phyloP scores from a whole-genome alignment of 2,888 invertebrate species.

The Lochmaea capreae region DNA sequence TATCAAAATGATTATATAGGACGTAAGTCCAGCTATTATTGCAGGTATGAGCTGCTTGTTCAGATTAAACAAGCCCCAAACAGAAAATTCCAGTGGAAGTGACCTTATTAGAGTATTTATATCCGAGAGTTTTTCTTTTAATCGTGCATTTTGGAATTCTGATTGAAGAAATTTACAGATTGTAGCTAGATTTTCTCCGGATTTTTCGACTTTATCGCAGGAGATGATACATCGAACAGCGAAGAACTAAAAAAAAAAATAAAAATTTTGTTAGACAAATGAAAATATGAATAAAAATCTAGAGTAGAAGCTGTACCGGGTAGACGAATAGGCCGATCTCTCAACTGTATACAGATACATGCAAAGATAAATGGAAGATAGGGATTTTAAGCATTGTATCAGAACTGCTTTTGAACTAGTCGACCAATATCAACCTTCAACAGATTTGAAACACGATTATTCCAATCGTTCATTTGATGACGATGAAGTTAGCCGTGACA shows the following conservation, averaged over 20 bases:
- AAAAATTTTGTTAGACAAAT: too few relatives aligned
- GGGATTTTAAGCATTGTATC: too few relatives aligned
- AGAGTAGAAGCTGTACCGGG: too few relatives aligned
- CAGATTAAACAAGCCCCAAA: background rate
- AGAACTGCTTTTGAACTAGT: too few relatives aligned
- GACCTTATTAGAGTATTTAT: background rate
- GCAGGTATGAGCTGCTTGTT: slow-evolving; percentile 13
- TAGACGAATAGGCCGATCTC: too few relatives aligned
- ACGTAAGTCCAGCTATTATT: slow-evolving; percentile 2
- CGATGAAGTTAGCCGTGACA: too few relatives aligned
- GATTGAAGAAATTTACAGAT: background rate
- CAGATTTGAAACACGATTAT: too few relatives aligned
- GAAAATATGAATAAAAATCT: too few relatives aligned
- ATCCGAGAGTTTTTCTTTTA: slow-evolving; percentile 6
- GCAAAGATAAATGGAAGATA: too few relatives aligned
- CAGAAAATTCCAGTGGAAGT: background rate
- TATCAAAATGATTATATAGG: slow-evolving; percentile 14
- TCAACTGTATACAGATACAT: too few relatives aligned
- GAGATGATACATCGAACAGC: background rate
- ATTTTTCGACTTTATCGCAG: background rate
- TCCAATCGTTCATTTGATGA: too few relatives aligned
- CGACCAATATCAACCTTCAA: too few relatives aligned
- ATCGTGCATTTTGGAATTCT: background rate
- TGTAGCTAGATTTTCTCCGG: background rate
- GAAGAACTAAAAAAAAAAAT: background rate